Conservation (phyloP, 2,113 vertebrate species). For the Planiliza haematocheilus region DNA sequence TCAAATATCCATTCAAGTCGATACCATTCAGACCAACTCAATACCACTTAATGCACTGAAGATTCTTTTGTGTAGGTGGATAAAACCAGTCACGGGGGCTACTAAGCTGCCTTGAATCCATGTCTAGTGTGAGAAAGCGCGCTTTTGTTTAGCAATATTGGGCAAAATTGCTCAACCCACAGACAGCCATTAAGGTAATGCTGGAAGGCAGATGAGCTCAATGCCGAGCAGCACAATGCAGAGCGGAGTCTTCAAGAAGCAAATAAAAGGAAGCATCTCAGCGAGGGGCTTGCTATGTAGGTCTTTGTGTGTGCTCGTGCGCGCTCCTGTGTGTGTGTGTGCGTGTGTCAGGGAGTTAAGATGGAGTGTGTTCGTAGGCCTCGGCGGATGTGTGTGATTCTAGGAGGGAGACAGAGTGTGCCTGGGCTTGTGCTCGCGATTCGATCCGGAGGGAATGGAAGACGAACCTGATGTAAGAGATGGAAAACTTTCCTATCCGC, state of each 20-base stretch:
- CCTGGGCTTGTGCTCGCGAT: constrained; percentile 57
- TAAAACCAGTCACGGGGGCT: constrained; percentile 69
- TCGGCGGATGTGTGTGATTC: constrained; percentile 59
- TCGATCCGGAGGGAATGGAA: constrained; percentile 67
- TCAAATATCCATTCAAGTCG: constrained; percentile 67
- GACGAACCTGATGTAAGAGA: constrained; percentile 77
- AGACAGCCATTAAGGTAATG: constrained; percentile 79
- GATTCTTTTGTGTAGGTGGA: constrained; percentile 72
- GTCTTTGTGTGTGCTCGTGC: constrained; percentile 56
- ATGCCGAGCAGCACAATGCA: constrained; percentile 58
- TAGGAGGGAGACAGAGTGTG: constrained; percentile 61
- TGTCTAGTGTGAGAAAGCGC: constrained; percentile 50
- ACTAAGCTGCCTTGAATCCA: constrained; percentile 69
- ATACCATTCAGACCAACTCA: constrained; percentile 66
- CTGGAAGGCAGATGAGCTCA: constrained; percentile 74
- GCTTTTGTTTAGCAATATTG: constrained; percentile 77
- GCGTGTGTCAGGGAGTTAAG: constrained; percentile 52
- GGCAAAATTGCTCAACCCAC: constrained; percentile 74
- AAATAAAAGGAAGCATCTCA: constrained; percentile 75
- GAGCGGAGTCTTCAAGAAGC: constrained; percentile 64
- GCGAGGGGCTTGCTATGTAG: constrained; percentile 64
- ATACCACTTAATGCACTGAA: constrained; percentile 66
- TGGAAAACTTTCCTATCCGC: constrained; percentile 70
- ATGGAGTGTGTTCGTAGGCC: constrained; percentile 49
- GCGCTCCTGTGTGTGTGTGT: constrained; percentile 44